Conservation (phyloP, 2,888 invertebrate species). For the Crematogaster levior region DNA sequence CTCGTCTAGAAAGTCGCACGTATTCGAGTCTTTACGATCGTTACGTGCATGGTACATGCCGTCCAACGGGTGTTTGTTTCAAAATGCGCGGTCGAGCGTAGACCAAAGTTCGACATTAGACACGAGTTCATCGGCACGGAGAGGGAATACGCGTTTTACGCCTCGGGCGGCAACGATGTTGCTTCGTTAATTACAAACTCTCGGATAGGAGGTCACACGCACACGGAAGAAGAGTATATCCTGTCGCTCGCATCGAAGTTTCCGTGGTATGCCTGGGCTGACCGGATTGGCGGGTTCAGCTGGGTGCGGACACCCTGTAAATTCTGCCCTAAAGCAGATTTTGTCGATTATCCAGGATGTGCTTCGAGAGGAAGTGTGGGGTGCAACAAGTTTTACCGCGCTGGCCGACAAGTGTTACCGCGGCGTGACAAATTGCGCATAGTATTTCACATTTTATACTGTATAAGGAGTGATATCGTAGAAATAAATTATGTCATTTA, state of each 20-base stretch:
- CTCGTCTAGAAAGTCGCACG: constrained; percentile 39
- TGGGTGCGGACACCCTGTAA: constrained; percentile 38
- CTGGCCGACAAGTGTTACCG: constrained; percentile 41
- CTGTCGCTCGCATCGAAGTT: constrained; percentile 26
- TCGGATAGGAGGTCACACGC: constrained; percentile 42
- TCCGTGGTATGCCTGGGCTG: constrained; percentile 15
- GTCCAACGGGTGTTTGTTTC: constrained; percentile 26
- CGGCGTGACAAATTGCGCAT: constrained; percentile 31
- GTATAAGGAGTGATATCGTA: constrained; percentile 8
- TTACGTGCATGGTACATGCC: constrained; percentile 15
- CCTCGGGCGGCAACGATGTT: constrained; percentile 26
- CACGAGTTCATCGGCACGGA: constrained; percentile 13
- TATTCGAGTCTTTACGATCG: constrained; percentile 41
- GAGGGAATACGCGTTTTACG: constrained; percentile 20
- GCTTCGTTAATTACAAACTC: constrained; percentile 52
- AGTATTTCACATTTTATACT: constrained; percentile 42
- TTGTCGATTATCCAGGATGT: constrained; percentile 46
- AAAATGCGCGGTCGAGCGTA: constrained; percentile 39
- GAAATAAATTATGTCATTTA: constrained; percentile 30
- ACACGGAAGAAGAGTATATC: constrained; percentile 22
- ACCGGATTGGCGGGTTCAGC: constrained; percentile 19
- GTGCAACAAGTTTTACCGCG: constrained; percentile 50
- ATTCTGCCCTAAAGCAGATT: constrained; percentile 51
- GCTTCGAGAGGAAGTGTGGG: constrained; percentile 36
- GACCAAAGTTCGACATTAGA: constrained; percentile 41